These are phyloP conservation scores for Lepus americanus DNA, from an alignment of 2,113 vertebrate species.

Conservation along the genomic window DNA sequence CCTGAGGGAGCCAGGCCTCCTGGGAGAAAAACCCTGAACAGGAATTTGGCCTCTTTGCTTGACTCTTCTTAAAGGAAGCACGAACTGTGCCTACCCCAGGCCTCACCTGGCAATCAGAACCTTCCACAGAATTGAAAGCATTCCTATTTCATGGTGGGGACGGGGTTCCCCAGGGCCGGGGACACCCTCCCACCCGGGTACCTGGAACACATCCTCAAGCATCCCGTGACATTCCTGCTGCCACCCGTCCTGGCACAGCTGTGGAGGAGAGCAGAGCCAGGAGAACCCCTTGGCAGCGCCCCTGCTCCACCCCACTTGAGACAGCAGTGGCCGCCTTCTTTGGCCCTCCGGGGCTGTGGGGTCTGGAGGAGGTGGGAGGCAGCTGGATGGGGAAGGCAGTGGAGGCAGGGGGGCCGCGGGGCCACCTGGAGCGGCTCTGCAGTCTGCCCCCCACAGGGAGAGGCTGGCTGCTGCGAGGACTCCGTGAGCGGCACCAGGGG, in stretches of 20 bases:
- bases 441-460: background rate
- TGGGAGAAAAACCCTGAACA: background rate
- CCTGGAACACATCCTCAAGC: background rate
- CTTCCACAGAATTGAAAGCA: background rate
- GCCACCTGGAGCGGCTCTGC: background rate
- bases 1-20: background rate
- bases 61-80: background rate
- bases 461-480: background rate
- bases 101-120: background rate
- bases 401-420: background rate
- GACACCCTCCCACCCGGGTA: background rate
- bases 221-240: fast-evolving
- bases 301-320: too few relatives aligned
- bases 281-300: background rate
- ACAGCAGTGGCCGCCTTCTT: background rate
- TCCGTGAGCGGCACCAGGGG: background rate
- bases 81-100: background rate
- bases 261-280: background rate
- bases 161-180: background rate
- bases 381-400: fast-evolving
- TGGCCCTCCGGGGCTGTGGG: background rate
- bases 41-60: background rate
- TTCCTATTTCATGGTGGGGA: too few relatives aligned
- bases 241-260: fast-evolving
- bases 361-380: background rate